A percentile compares a stretch with the other conserved stretches of the same genome.
Conservation (phyloP, 2,888 invertebrate species). For the Candidula unifasciata region DNA sequence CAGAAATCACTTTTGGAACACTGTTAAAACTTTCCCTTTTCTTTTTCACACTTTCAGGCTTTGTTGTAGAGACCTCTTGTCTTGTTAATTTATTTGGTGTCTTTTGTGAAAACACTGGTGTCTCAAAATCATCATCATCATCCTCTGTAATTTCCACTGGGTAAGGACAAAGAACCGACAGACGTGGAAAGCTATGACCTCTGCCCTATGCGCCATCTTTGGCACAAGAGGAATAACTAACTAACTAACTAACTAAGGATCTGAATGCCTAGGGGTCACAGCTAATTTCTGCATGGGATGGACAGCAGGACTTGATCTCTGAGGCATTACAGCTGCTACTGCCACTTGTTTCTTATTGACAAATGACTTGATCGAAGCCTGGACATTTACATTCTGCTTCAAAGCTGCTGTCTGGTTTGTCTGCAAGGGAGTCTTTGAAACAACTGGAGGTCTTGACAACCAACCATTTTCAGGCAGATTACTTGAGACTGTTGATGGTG, state of each 20-base stretch:
- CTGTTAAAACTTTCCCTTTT: not conserved
- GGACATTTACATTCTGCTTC: conserved; percentile 47
- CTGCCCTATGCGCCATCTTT: too few relatives aligned
- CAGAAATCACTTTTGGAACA: not conserved
- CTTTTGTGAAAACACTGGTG: conserved; percentile 36
- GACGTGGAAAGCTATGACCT: too few relatives aligned
- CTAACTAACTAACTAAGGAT: too few relatives aligned
- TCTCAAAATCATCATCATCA: conserved; percentile 56
- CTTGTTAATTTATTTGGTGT: conserved; percentile 9
- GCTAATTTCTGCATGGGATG: not conserved
- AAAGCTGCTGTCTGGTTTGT: not conserved
- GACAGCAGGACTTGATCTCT: conserved; percentile 54
- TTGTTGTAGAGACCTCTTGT: not conserved
- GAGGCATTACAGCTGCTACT: conserved; percentile 70
- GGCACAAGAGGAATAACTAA: too few relatives aligned
- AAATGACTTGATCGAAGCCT: conserved; percentile 64
- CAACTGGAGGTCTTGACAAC: not conserved
- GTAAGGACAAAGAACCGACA: too few relatives aligned
- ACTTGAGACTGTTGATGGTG: not conserved
- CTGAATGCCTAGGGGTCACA: not conserved
- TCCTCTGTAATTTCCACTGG: conserved; percentile 52
- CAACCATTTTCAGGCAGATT: not conserved
- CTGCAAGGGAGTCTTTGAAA: not conserved
- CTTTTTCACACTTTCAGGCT: not conserved
- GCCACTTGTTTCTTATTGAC: conserved; percentile 60